These are phyloP conservation scores for Phrynocephalus guinanensis DNA, from an alignment of 2,797 vertebrate species.

Conservation along the genomic window DNA sequence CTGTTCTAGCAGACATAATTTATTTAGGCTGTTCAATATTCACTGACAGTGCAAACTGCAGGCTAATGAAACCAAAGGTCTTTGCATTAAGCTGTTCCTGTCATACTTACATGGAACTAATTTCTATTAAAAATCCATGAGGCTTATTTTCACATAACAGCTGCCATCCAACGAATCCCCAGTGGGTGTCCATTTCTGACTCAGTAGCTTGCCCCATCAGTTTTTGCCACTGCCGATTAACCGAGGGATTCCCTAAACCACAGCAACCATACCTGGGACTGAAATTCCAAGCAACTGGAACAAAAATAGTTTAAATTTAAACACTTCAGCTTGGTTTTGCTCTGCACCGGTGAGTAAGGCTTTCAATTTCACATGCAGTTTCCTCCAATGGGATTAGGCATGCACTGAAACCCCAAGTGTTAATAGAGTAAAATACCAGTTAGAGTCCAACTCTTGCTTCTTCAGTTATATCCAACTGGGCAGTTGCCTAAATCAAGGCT, in stretches of 20 bases:
- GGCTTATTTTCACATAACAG: not conserved
- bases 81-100: conserved; percentile 7
- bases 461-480: conserved; percentile 47
- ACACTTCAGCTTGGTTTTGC: conserved; percentile 22
- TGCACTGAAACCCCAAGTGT: conserved; percentile 27
- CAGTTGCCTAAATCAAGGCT: conserved; percentile 42
- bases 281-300: conserved; percentile 17
- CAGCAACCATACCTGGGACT: conserved; percentile 7
- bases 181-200: not conserved
- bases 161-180: conserved; percentile 4
- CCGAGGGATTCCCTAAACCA: not conserved
- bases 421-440: conserved; percentile 31
- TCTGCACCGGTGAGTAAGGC: conserved; percentile 11
- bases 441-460: conserved; percentile 20
- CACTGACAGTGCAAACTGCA: conserved; percentile 13
- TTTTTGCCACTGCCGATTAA: not conserved
- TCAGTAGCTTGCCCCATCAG: not conserved
- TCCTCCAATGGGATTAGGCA: conserved; percentile 17
- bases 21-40: not conserved
- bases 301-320: conserved; percentile 9
- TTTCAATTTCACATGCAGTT: conserved; percentile 39
- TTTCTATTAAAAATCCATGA: conserved; percentile 22
- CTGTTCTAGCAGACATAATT: conserved; percentile 2
- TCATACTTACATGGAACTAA: conserved; percentile 14
- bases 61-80: not conserved